Evolutionary conservation across 1,140 invertebrate species (phyloP).

Genomic region (Eueides isabella): DNA sequence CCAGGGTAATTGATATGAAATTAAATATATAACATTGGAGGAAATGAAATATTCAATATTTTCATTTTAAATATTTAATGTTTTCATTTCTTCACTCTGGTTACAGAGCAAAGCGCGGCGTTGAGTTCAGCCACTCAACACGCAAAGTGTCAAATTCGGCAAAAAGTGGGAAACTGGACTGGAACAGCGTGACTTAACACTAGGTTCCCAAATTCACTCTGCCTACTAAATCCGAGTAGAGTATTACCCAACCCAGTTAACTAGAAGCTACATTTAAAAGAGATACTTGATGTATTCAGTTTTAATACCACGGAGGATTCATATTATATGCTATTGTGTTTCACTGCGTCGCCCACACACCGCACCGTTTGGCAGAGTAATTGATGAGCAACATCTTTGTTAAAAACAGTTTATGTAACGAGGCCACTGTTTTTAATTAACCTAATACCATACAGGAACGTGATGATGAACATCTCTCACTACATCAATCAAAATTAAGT

Average conservation of each 20-base stretch:
- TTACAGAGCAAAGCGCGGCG: no score
- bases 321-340: constrained; percentile 30
- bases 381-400: constrained; percentile 41
- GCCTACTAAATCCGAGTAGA: no score
- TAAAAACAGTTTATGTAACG: constrained; percentile 32
- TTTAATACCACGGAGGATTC: not conserved
- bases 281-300: constrained; percentile 9
- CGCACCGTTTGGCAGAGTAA: constrained; percentile 32
- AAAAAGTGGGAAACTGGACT: no score
- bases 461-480: not conserved
- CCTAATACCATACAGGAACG: constrained; percentile 2
- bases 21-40: no score
- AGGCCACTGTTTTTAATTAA: constrained; percentile 29
- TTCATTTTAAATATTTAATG: no score
- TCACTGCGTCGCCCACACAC: constrained; percentile 34
- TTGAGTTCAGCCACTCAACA: no score
- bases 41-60: no score
- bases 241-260: not conserved
- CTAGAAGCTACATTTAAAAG: not conserved
- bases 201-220: no score
- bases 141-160: no score
- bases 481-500: not conserved
- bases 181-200: no score
- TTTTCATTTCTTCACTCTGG: no score
- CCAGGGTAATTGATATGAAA: no score